Base-by-base conservation (phyloP, 2,113 vertebrate genomes). In the Sebastes schlegelii region DNA sequence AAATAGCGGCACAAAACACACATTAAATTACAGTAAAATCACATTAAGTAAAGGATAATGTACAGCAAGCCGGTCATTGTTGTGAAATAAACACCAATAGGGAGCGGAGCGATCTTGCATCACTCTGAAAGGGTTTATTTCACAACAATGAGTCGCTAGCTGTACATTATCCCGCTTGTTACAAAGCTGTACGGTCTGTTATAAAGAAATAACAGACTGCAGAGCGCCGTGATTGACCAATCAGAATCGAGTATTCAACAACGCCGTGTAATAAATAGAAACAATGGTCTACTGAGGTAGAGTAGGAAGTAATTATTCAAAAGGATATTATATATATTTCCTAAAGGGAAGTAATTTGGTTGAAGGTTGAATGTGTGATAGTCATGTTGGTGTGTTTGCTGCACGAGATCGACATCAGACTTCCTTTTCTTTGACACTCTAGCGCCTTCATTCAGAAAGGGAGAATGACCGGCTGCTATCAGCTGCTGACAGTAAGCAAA, bases 351-450 rank as follows among this genome's bases (percentile, higher is more conserved):
- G 43, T 14, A 13, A 34, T 73, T 55, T 79, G 48, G 52, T 54
- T 77, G 6, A 71, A 74, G 64, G 40, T 64, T 61, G 40, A 51
- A 61, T 61, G 10, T n/a, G 52, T 3, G 54, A 71, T 66, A 40
- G 71, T 62, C 74, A 74, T 26, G 73, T 86, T 69, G 65, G 66
- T 73, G 63, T 69, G 82, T 78, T 87, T 83, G 84, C 52, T 83
- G 84, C 52, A 72, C 34, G 63, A 90, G 91, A 94, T 92, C 84
- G 63, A 70, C 55, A 89, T 92, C 89, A 86, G 70, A 89, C 75
- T 93, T 92, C 79, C 85, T 92, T 69, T 67, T 85, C 61, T 75
- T 67, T 77, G 62, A 82, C 75, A 87, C 82, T 87, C 71, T 83
- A 17, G 46, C 77, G 73, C 62, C 65, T 87, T 83, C 86, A 89